Evolutionary conservation across 2,888 invertebrate species (phyloP).

Genomic region (Cosmia pyralina): DNA sequence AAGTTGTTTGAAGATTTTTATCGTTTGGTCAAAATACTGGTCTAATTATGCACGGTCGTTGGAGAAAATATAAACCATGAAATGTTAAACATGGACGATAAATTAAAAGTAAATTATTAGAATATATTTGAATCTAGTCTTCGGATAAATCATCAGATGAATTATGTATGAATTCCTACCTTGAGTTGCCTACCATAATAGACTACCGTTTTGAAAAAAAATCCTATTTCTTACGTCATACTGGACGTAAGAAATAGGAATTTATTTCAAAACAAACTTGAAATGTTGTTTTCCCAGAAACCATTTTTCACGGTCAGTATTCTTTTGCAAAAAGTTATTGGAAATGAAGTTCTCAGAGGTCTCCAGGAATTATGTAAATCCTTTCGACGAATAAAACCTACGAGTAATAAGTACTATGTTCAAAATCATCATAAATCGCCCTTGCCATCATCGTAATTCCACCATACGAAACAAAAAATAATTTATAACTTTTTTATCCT

Average conservation of each 20-base stretch:
- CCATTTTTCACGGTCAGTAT: no score
- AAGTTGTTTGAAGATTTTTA: slow-evolving; percentile 64
- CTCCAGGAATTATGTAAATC: neutral
- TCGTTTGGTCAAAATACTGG: slow-evolving; percentile 50
- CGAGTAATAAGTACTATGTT: neutral
- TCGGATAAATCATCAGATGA: slow-evolving; percentile 42
- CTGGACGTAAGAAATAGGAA: no score
- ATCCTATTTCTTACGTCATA: neutral
- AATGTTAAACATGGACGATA: slow-evolving; percentile 51
- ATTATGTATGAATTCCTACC: slow-evolving; percentile 35
- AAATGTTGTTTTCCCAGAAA: no score
- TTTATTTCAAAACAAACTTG: no score
- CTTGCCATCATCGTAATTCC: no score
- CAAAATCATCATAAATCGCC: neutral
- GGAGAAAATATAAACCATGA: slow-evolving; percentile 57
- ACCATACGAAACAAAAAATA: neutral
- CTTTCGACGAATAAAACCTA: neutral
- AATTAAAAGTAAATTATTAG: slow-evolving; percentile 53
- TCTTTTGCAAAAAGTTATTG: neutral
- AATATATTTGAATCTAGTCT: slow-evolving; percentile 45
- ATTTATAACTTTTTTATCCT: slow-evolving; percentile 11
- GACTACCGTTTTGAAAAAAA: neutral
- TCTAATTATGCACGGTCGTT: slow-evolving; percentile 55
- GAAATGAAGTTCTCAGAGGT: neutral
- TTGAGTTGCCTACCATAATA: slow-evolving; percentile 9